Evolutionary conservation across 2,888 invertebrate genomes (phyloP), one percentile per base, ranked within the genome.

Genomic region (Cerastis leucographa): DNA sequence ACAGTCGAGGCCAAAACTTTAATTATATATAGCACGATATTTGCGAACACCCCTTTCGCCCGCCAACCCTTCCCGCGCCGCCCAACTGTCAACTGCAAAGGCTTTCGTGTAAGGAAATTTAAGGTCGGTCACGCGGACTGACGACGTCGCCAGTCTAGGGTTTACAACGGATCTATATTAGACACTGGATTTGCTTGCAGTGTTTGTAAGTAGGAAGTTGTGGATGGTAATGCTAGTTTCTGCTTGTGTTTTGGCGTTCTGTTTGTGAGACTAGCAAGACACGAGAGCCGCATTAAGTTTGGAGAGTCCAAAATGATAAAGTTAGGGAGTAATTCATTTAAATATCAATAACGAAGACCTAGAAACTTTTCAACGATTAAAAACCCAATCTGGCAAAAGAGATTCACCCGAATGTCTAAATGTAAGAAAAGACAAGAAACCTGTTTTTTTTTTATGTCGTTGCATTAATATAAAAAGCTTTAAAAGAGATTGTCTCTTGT

Each of bases 21-120:
- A 95, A 95, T 94, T 94, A 35, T 92, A 90, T 88, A 35, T 85
- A 74, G 87, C 90, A 93, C 92, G 92, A 93, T 94, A 93, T 94
- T 94, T 94, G 94, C 91, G 92, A 92, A 93, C 91, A 88, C 88
- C 87, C 85, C 85, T 71, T 65, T 51, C 66, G 40, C 69, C 70
- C 54, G 35, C 56, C 76, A 69, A 81, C 77, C 83, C 78, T 72
- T 72, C 80, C 72, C 77, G 83, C 84, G 80, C 88, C 89, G 81
- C 89, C 89, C 87, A 78, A 92, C 94, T 95, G 95, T 95, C 95
- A 95, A 94, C 93, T 93, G 93, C 94, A 94, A 93, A 93, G 91
- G 93, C 91, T 92, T 94, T 94, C 94, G 93, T 92, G 93, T 93
- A 92, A 94, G 94, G 92, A 93, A 94, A 94, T 93, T 94, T 94